Evolutionary conservation across 2,113 vertebrate genomes (phyloP), one percentile per base, ranked within the genome.

Genomic region (Seriola aureovittata): DNA sequence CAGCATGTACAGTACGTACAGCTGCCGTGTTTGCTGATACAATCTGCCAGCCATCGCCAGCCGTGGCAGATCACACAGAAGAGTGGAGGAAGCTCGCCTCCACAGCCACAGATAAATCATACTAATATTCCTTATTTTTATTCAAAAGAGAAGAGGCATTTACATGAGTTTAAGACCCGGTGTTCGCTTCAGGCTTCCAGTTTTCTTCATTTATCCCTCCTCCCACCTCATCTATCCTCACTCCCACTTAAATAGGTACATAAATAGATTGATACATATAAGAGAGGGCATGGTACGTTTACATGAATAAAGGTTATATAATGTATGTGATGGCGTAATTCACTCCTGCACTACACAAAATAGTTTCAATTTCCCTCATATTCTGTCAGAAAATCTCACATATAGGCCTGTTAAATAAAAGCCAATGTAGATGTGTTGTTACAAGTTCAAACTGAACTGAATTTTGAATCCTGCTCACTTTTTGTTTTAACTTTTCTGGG

Each of bases 21-120:
- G 88, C 94, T 94, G 92, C 81, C 79, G 85, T 86, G 88, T 93
- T 95, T 85, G 70, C 93, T 80, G 94, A 96, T 93, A 91, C 81
- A 34, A 96, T 96, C 95, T 94, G 89, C 62, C 93, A 93, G 92
- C 91, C 82, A 70, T 69, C 85, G 59, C 59, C 0, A 57, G 83
- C 85, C 71, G 67, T 75, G 90, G 92, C 81, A 87, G 87, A 94
- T 94, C 92, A 69, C 86, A 88, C 91, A 85, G 91, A 90, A 93
- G 93, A 89, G 93, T 34, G 66, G 63, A 81, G 69, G 77, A 76
- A 52, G 71, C 67, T 86, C 57, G 57, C 79, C 81, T 84, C 80
- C 72, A 82, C 79, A 88, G 83, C 75, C 60, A 58, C 78, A 73
- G 78, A 91, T 91, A 76, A 88, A 92, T 94, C 88, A 85, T 38